phyloP scores from a whole-genome alignment of 1,140 invertebrate genomes.

The Doryteuthis pealeii region DNA sequence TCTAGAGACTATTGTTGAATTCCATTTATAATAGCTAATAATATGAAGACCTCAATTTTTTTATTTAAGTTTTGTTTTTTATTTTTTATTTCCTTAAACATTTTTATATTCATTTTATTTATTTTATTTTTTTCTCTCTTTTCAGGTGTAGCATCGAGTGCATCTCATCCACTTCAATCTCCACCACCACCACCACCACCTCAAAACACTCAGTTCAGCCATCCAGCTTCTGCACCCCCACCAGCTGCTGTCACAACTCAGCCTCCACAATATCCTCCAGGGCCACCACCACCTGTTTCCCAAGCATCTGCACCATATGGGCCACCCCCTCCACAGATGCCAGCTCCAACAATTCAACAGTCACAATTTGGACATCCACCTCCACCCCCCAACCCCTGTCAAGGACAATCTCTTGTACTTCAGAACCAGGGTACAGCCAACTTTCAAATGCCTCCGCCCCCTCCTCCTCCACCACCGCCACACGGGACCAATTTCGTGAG shows the following conservation, averaged over 20 bases:
- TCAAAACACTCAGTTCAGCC: conserved; percentile 1
- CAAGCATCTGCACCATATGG: neutral
- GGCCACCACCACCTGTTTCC: neutral
- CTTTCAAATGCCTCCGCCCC: conserved; percentile 5
- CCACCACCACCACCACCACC: neutral
- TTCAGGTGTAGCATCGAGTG: neutral
- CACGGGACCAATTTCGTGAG: neutral
- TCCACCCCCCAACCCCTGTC: neutral
- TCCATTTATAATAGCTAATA: too few relatives aligned
- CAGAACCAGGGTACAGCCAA: neutral
- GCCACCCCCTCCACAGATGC: neutral
- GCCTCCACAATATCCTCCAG: conserved; percentile 2
- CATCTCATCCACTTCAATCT: neutral
- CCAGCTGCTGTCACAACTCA: neutral
- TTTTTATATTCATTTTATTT: neutral
- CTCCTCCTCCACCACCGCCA: neutral
- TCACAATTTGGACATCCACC: neutral
- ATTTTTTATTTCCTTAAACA: too few relatives aligned
- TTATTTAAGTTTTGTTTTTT: too few relatives aligned
- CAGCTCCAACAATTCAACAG: neutral
- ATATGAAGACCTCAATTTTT: too few relatives aligned
- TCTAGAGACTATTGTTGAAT: too few relatives aligned
- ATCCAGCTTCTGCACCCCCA: neutral
- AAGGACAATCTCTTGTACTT: conserved; percentile 2
- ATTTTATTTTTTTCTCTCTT: neutral